These are phyloP conservation scores for Chymomyza amoena DNA, from an alignment of 2,888 invertebrate species.

Conservation along the genomic window DNA sequence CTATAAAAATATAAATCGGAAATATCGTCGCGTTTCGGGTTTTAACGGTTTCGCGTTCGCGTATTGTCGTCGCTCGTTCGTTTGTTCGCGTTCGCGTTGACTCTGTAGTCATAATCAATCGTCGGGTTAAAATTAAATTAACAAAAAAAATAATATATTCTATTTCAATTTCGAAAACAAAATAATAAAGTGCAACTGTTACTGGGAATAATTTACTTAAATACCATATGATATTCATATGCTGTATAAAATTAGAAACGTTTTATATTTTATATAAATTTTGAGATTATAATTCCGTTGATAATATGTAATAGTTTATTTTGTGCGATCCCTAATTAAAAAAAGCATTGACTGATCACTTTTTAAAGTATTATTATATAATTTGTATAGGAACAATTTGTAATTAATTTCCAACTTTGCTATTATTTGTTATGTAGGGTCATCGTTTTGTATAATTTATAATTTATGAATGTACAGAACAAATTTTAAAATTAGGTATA, in stretches of 20 bases:
- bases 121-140: conserved; percentile 46
- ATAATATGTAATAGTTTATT: conserved; percentile 52
- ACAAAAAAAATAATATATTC: conserved; percentile 15
- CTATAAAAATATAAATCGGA: conserved; percentile 17
- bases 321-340: conserved; percentile 43
- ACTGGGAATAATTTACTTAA: conserved; percentile 66
- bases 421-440: conserved; percentile 19
- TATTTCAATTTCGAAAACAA: conserved; percentile 6
- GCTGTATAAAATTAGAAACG: conserved; percentile 36
- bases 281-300: conserved; percentile 59
- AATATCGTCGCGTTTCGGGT: conserved; percentile 74
- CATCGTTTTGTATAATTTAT: conserved; percentile 13
- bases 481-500: conserved; percentile 64
- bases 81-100: conserved; percentile 49
- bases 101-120: conserved; percentile 40
- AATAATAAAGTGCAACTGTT: conserved; percentile 64
- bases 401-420: conserved; percentile 29
- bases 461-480: conserved; percentile 49
- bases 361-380: conserved; percentile 66
- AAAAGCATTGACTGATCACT: conserved; percentile 60
- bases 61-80: conserved; percentile 75
- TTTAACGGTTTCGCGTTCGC: conserved; percentile 76
- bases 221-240: conserved; percentile 50
- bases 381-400: conserved; percentile 60
- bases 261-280: conserved; percentile 24